Conservation (phyloP, 2,113 vertebrate genomes). For the Alethe diademata region DNA sequence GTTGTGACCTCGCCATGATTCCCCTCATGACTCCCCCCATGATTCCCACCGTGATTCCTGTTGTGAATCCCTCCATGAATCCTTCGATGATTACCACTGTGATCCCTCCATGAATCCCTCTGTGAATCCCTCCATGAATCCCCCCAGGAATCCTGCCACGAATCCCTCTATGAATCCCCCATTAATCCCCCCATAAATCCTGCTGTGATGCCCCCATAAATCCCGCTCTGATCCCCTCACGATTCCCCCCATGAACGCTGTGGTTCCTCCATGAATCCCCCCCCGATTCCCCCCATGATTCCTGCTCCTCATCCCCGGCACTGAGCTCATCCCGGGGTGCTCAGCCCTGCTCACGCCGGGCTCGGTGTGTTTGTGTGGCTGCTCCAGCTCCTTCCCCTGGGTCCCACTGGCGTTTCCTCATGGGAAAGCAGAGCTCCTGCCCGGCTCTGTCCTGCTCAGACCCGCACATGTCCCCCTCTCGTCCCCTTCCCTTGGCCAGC, state of each 20-base stretch:
- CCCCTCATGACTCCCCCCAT: no score
- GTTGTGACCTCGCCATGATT: no score
- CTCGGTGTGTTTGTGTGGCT: rapidly evolving
- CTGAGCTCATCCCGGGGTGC: background rate
- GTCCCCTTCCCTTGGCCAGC: rapidly evolving
- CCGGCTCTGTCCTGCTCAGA: rapidly evolving
- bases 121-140: background rate
- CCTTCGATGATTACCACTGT: no score
- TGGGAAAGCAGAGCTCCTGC: background rate
- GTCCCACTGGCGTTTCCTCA: rapidly evolving
- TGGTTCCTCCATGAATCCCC: rapidly evolving
- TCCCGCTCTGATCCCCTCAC: rapidly evolving
- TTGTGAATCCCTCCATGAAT: no score
- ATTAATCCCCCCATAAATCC: background rate
- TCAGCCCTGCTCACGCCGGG: rapidly evolving
- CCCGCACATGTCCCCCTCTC: background rate
- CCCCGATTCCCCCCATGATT: background rate
- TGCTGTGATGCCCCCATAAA: background rate
- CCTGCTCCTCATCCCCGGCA: rapidly evolving
- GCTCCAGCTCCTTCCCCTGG: background rate
- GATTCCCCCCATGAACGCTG: no score
- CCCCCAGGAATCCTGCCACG: background rate
- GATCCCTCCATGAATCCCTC: no score
- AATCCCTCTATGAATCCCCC: background rate
- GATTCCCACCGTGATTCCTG: no score